A percentile compares a stretch with the other conserved stretches of the same genome.
phyloP scores from a whole-genome alignment of 2,113 vertebrate species.

The Melospiza georgiana region DNA sequence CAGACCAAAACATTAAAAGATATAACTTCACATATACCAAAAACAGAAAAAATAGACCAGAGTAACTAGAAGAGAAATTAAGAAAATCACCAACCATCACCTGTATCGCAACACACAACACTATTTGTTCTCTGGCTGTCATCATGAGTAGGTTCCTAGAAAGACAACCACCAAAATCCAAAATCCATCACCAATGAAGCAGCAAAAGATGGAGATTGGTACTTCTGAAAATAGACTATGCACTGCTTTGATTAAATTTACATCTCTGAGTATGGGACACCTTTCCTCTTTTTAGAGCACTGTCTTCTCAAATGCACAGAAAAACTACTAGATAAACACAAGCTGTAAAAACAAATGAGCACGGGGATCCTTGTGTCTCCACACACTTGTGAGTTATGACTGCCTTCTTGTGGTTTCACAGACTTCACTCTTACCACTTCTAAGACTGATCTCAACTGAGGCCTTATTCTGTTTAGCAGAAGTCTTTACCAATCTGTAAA shows the following conservation, averaged over 20 bases:
- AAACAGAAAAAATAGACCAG: not conserved
- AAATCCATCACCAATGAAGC: not conserved
- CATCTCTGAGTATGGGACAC: not conserved
- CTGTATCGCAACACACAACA: not conserved
- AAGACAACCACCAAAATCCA: not conserved
- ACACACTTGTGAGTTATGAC: not conserved
- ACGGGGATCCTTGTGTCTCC: not conserved
- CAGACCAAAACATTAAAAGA: not conserved
- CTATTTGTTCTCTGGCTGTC: not conserved
- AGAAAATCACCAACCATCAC: not conserved
- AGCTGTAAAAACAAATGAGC: slow-evolving; percentile 9
- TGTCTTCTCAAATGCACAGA: not conserved
- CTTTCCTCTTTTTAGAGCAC: not conserved
- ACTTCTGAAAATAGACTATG: not conserved
- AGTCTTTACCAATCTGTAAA: not conserved
- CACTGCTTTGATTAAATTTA: not conserved
- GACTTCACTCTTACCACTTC: slow-evolving; percentile 8
- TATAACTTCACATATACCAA: not conserved
- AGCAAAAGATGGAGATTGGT: not conserved
- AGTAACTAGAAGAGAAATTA: not conserved
- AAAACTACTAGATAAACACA: not conserved
- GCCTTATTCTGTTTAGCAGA: not conserved
- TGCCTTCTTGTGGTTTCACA: slow-evolving; percentile 30
- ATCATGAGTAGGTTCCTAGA: not conserved
- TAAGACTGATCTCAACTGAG: not conserved